Percentiles rank a stretch among this genome's conserved stretches.
Evolutionary conservation across 1,140 invertebrate species (phyloP).

Genomic region (Colletes latitarsis): DNA sequence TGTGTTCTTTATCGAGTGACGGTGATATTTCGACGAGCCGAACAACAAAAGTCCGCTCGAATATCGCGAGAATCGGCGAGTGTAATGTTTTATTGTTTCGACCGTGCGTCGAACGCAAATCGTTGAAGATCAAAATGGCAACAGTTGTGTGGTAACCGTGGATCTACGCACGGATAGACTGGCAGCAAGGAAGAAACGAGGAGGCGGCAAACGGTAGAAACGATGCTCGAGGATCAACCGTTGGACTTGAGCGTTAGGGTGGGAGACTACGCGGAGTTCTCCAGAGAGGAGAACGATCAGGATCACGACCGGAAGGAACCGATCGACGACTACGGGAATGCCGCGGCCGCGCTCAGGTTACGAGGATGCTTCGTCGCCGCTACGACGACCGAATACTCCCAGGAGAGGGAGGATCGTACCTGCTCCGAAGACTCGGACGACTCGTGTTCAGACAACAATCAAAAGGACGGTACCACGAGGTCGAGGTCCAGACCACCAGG

Average conservation of each 20-base stretch:
- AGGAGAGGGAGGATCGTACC: conserved; percentile 81
- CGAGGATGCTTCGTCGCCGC: conserved; percentile 59
- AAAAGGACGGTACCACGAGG: conserved; percentile 71
- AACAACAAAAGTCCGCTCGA: not conserved
- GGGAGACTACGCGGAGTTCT: conserved; percentile 75
- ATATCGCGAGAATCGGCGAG: not conserved
- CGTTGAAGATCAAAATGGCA: conserved; percentile 46
- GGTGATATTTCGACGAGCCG: not conserved
- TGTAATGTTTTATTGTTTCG: conserved; percentile 34
- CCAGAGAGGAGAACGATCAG: conserved; percentile 60
- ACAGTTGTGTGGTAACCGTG: conserved; percentile 45
- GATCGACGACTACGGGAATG: conserved; percentile 69
- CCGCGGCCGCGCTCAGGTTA: conserved; percentile 64
- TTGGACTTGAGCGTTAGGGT: conserved; percentile 77
- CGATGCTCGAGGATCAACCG: conserved; percentile 79
- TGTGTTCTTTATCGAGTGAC: not conserved
- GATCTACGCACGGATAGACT: not conserved
- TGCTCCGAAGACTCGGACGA: conserved; percentile 90
- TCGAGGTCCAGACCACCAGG: conserved; percentile 77
- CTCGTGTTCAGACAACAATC: conserved; percentile 83
- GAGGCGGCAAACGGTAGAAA: conserved; percentile 24
- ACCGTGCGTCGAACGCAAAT: conserved; percentile 10
- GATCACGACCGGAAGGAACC: conserved; percentile 61
- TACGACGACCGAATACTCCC: conserved; percentile 68
- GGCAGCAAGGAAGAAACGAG: not conserved